Base-by-base conservation (phyloP, 2,888 invertebrate genomes). In the Rhamphomyia laevipes region DNA sequence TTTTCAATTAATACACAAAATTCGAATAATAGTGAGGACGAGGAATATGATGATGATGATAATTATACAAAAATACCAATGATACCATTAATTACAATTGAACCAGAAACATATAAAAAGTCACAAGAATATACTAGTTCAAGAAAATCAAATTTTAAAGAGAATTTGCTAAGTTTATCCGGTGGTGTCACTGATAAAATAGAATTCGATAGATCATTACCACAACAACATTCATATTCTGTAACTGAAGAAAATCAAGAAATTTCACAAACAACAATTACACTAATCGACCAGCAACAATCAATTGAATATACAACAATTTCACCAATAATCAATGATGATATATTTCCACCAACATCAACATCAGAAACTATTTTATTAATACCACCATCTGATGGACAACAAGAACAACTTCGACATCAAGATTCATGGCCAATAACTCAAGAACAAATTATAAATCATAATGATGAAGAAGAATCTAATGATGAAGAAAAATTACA, bases 1-100 rank as follows among this genome's bases (percentile, higher is more conserved):
- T 27, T 74, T 38, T 74, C 73, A 35, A 74, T 71, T 23, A 70
- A 74, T 38, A 73, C 71, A 42, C 70, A 75, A 67, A 72, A 73
- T 17, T 70, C 66, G 51, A 63, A 73, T 6, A 23, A 16, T 13
- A 42, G 40, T 23, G 21, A 17, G n/a, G n/a, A n/a, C n/a, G 43
- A 47, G 23, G 31, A 40, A 35, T 35, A 35, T n/a, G 35, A n/a
- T 35, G 35, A 35, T 13, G n/a, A n/a, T n/a, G n/a, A 35, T n/a
- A n/a, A n/a, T 5, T 35, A 13, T 35, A 35, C 13, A n/a, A 35
- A n/a, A n/a, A 35, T 35, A 5, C 35, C 12, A 35, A n/a, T 61
- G 47, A 48, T 63, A 15, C 63, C 65, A 9, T 55, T 62, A 21
- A 52, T 56, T 0, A 52, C 57, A 37, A 55, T 51, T 13, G 48